phyloP scores from a whole-genome alignment of 1,140 invertebrate species.

The Leptopilina clavipes region DNA sequence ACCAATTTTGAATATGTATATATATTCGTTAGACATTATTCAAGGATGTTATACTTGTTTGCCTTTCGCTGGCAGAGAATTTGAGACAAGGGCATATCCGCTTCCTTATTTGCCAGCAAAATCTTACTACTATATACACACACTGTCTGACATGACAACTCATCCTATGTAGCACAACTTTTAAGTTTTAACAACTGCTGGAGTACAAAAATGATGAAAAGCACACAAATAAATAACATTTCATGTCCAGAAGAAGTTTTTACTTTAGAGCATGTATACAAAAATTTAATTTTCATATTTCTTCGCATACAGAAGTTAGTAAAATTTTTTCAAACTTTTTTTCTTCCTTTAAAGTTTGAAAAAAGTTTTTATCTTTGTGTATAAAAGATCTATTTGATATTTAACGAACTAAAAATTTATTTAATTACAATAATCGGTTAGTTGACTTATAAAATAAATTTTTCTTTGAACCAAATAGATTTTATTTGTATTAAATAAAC shows the following conservation, averaged over 20 bases:
- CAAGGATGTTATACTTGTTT: background rate
- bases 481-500: no score
- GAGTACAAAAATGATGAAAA: background rate
- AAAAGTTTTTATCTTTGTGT: no score
- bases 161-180: background rate
- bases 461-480: no score
- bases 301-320: no score
- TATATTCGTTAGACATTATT: background rate
- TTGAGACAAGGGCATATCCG: conserved; percentile 31
- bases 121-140: background rate
- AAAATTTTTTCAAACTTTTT: background rate
- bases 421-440: no score
- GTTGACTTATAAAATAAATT: no score
- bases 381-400: no score
- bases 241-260: background rate
- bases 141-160: background rate
- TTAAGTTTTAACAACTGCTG: no score
- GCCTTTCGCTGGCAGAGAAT: background rate
- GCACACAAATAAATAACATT: background rate
- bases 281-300: background rate
- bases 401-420: background rate
- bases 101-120: conserved; percentile 10
- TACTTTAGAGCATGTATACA: background rate
- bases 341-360: background rate
- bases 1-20: background rate